Evolutionary conservation across 2,113 vertebrate genomes (phyloP).

Genomic region (Lucifuga dentata): DNA sequence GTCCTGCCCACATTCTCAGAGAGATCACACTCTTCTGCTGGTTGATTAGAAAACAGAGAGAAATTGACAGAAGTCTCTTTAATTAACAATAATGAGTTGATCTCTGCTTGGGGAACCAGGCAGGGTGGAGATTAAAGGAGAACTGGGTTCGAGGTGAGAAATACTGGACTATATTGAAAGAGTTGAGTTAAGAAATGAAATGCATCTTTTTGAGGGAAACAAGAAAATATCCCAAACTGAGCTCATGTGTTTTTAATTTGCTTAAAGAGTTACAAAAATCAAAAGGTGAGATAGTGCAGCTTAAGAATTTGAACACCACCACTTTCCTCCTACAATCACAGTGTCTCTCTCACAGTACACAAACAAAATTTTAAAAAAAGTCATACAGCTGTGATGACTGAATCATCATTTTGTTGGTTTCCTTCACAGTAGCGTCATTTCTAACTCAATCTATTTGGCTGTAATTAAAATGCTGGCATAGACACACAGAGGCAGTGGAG

Average conservation of each 20-base stretch:
- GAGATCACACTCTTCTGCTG: conserved; percentile 63
- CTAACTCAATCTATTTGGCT: conserved; percentile 70
- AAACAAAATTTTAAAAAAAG: conserved; percentile 19
- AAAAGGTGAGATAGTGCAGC: conserved; percentile 21
- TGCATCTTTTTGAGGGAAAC: conserved; percentile 7
- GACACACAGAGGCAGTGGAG: conserved; percentile 58
- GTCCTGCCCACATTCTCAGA: conserved; percentile 61
- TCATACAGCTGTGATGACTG: conserved; percentile 27
- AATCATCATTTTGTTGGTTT: conserved; percentile 60
- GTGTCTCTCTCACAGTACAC: conserved; percentile 15
- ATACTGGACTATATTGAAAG: background rate
- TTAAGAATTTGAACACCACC: conserved; percentile 9
- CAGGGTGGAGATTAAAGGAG: conserved; percentile 29
- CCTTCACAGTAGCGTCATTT: conserved; percentile 57
- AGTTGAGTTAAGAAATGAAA: too few relatives aligned
- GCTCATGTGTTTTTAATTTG: conserved; percentile 50
- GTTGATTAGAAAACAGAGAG: conserved; percentile 69
- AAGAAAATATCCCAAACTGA: conserved; percentile 24
- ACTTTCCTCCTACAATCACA: background rate
- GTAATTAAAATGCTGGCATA: conserved; percentile 71
- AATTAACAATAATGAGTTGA: conserved; percentile 73
- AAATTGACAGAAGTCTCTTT: conserved; percentile 63
- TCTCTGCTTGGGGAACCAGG: conserved; percentile 31
- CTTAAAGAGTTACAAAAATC: conserved; percentile 21
- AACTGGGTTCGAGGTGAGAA: conserved; percentile 44